Evolutionary conservation across 2,888 invertebrate species (phyloP).

Genomic region (Tineola bisselliella): DNA sequence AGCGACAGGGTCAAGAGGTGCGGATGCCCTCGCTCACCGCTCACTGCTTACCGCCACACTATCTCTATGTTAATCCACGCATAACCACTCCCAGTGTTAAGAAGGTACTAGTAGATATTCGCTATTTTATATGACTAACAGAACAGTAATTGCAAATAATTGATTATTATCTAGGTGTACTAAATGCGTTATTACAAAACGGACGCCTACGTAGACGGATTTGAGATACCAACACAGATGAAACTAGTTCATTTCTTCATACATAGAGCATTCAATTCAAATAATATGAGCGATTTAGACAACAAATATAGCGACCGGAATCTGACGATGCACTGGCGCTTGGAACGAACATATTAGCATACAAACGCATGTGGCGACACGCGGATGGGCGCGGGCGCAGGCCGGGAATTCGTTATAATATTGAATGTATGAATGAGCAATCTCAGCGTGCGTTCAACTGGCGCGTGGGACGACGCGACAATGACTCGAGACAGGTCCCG

Average conservation of each 20-base stretch:
- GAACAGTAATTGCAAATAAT: not conserved
- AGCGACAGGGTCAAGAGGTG: slow-evolving; percentile 60
- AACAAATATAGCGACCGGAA: slow-evolving; percentile 56
- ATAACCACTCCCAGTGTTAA: slow-evolving; percentile 35
- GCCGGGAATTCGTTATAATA: slow-evolving; percentile 58
- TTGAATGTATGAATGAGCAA: slow-evolving; percentile 68
- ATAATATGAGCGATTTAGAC: slow-evolving; percentile 63
- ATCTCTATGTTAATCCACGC: slow-evolving; percentile 62
- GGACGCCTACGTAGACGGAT: slow-evolving; percentile 45
- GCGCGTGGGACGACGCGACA: slow-evolving; percentile 60
- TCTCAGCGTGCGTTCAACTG: slow-evolving; percentile 44
- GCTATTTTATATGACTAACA: not conserved
- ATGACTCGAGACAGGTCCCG: slow-evolving; percentile 61
- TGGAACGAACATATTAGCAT: slow-evolving; percentile 52
- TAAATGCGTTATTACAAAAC: slow-evolving; percentile 39
- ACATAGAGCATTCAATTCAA: slow-evolving; percentile 66
- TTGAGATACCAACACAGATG: slow-evolving; percentile 26
- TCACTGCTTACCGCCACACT: slow-evolving; percentile 25
- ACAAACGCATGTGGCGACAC: slow-evolving; percentile 58
- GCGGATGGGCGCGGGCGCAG: slow-evolving; percentile 55
- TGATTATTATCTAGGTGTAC: not conserved
- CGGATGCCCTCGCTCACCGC: slow-evolving; percentile 51
- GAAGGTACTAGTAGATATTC: not conserved
- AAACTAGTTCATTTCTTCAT: slow-evolving; percentile 56
- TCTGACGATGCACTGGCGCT: slow-evolving; percentile 61